These are phyloP conservation scores for Caenorhabditis auriculariae DNA, from an alignment of 2,888 invertebrate genomes.

Conservation along the genomic window DNA sequence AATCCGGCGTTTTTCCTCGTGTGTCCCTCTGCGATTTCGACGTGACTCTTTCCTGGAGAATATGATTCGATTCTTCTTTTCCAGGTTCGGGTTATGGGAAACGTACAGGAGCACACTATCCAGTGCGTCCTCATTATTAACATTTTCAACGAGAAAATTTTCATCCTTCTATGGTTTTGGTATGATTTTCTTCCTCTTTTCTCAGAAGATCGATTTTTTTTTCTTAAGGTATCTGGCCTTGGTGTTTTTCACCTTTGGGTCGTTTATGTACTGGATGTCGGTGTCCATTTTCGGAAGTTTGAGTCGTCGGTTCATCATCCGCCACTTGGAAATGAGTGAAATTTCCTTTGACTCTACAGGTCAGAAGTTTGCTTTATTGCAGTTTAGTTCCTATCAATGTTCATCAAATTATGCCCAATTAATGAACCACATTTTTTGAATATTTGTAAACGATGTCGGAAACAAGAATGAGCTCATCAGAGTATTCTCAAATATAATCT, in stretches of 20 bases:
- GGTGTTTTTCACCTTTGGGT: slow-evolving; percentile 52
- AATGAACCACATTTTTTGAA: no score
- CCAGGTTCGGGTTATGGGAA: slow-evolving; percentile 61
- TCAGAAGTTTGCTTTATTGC: slow-evolving; percentile 7
- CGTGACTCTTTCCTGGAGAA: slow-evolving; percentile 25
- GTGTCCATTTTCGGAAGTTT: slow-evolving; percentile 47
- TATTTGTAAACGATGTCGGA: no score
- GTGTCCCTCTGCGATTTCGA: slow-evolving; percentile 61
- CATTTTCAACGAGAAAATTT: slow-evolving; percentile 63
- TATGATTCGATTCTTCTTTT: no score
- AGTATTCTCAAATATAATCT: no score
- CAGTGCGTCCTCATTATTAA: slow-evolving; percentile 63
- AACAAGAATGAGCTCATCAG: no score
- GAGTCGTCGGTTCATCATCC: slow-evolving; percentile 51
- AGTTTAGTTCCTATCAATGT: no score
- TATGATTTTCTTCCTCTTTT: slow-evolving; percentile 19
- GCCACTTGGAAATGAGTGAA: slow-evolving; percentile 63
- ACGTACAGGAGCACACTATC: slow-evolving; percentile 61
- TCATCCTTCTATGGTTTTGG: slow-evolving; percentile 63
- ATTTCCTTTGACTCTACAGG: slow-evolving; percentile 57
- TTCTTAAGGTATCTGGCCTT: slow-evolving; percentile 47
- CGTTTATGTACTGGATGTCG: slow-evolving; percentile 58
- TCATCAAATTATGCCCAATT: no score
- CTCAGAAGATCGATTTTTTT: not conserved
- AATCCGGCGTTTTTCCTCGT: slow-evolving; percentile 59